phyloP scores from a whole-genome alignment of 2,888 invertebrate species.

The Atherix ibis region DNA sequence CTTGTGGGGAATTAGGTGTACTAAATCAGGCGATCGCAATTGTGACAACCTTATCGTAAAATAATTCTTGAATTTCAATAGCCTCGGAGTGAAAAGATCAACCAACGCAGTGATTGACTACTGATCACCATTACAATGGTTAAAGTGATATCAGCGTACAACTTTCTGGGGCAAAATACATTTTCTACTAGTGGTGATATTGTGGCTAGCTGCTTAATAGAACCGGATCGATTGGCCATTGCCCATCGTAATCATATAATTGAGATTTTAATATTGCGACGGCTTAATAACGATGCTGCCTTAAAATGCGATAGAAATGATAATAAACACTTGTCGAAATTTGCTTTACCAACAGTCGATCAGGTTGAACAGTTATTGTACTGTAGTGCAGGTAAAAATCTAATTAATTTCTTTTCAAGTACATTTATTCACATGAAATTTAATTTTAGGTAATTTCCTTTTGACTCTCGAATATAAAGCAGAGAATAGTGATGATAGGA shows the following conservation, averaged over 20 bases:
- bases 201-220: slow-evolving; percentile 24
- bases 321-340: slow-evolving; percentile 20
- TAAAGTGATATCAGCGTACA: slow-evolving; percentile 30
- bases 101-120: too few relatives aligned
- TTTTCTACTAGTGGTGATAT: slow-evolving; percentile 29
- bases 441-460: slow-evolving; percentile 21
- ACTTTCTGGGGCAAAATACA: slow-evolving; percentile 29
- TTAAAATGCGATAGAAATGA: slow-evolving; percentile 13
- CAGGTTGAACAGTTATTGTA: slow-evolving; percentile 49
- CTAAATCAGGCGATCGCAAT: too few relatives aligned
- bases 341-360: slow-evolving; percentile 57
- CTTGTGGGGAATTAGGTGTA: too few relatives aligned
- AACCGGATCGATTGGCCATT: slow-evolving; percentile 25
- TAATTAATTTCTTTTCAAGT: slow-evolving; percentile 5
- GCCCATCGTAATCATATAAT: slow-evolving; percentile 30
- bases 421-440: not conserved
- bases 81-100: too few relatives aligned
- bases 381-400: slow-evolving; percentile 42
- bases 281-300: not conserved
- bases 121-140: too few relatives aligned
- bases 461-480: slow-evolving; percentile 20
- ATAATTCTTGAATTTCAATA: too few relatives aligned
- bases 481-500: slow-evolving; percentile 13
- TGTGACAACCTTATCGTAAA: too few relatives aligned
- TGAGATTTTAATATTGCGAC: slow-evolving; percentile 19